Evolutionary conservation across 1,140 invertebrate species (phyloP), one percentile per base, ranked within the genome.

Genomic region (Caenorhabditis remanei): DNA sequence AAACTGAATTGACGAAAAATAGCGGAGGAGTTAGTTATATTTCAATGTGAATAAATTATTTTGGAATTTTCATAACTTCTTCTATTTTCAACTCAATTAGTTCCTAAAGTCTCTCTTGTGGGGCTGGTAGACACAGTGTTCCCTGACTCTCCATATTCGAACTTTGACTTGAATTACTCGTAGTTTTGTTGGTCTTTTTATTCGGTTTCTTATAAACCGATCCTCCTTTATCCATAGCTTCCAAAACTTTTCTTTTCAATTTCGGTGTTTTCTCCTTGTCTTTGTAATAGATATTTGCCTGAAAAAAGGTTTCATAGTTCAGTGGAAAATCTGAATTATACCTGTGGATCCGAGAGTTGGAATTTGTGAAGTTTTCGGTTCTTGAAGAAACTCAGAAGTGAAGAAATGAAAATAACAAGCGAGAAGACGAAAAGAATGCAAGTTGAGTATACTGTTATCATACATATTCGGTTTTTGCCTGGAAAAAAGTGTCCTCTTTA

Each of bases 221-320:
- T 71, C 65, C 65, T 4, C 65, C 65, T 16, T 71, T 71, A 71
- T 71, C 65, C 65, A 71, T 71, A 1, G 65, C 65, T 46, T 71
- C 65, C 9, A 71, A 46, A 11, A 71, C 65, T 71, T 71, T 71
- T 46, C 65, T 43, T 71, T n/a, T 43, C 41, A 71, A 46, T 46
- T 46, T 48, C 46, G 65, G 65, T 4, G 65, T 21, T 46, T 46
- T 43, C n/a, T 46, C 65, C 24, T 48, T 71, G 9, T 48, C 41
- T 46, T 71, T 48, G 43, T 71, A 71, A n/a, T 71, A 71, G 65
- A 71, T 71, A 5, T 71, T 14, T 13, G n/a, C 9, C 65, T 71
- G 14, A 46, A 71, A 71, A 46, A 21, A 58, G 4, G 2, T 58
- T 58, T 16, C 14, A 21, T 5, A n/a, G 5, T 58, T 58, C 16